These are phyloP conservation scores for Leptocoma aspasia DNA, from an alignment of 2,113 vertebrate genomes.

Conservation along the genomic window DNA sequence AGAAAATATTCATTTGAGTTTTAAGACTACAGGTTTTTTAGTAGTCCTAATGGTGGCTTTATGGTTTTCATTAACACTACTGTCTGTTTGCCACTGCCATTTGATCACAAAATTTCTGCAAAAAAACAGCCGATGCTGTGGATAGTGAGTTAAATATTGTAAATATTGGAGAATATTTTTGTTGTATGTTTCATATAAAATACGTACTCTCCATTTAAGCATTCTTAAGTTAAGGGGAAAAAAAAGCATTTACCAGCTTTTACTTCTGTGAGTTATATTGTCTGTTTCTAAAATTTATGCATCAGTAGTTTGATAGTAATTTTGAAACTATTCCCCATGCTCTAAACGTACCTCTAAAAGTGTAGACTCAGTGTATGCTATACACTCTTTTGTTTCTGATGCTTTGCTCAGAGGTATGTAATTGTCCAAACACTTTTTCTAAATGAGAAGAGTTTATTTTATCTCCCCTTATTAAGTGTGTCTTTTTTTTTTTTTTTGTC, in stretches of 20 bases:
- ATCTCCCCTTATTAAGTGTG: not conserved
- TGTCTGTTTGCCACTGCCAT: not conserved
- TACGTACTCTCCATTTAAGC: not conserved
- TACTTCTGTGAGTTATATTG: not conserved
- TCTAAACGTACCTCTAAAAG: not conserved
- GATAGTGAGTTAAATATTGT: not conserved
- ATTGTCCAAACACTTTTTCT: not conserved
- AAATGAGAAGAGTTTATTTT: not conserved
- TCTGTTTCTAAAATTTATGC: not conserved
- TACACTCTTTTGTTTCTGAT: not conserved
- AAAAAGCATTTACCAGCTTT: not conserved
- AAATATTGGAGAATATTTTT: not conserved
- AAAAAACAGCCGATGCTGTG: not conserved
- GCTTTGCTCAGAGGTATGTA: not conserved
- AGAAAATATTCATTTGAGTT: not conserved
- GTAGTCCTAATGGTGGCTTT: not conserved
- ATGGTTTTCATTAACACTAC: not conserved
- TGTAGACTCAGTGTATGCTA: not conserved
- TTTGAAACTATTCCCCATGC: not conserved
- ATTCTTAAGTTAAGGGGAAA: not conserved
- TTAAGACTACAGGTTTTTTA: not conserved
- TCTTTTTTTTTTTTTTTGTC: not conserved
- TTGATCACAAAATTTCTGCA: not conserved
- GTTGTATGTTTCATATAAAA: not conserved
- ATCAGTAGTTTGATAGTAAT: not conserved